These are phyloP conservation scores for Charadrius vociferus DNA, from an alignment of 2,113 vertebrate species.

Conservation along the genomic window DNA sequence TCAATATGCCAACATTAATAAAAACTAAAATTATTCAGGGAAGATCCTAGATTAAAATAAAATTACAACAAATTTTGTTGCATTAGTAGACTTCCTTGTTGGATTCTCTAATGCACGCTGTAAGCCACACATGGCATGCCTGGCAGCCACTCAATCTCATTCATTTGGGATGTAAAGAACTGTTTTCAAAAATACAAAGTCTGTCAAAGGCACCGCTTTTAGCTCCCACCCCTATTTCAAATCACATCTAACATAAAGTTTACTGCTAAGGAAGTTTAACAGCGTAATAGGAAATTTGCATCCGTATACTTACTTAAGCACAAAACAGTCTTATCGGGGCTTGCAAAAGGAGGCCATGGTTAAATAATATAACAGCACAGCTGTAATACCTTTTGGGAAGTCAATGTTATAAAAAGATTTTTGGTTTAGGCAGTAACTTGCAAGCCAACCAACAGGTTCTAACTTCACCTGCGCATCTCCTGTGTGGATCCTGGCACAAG, in stretches of 20 bases:
- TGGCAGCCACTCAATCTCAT: neutral
- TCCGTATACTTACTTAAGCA: neutral
- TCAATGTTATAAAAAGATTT: neutral
- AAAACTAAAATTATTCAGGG: neutral
- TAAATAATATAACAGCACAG: neutral
- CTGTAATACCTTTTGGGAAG: neutral
- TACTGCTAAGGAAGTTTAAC: neutral
- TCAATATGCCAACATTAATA: neutral
- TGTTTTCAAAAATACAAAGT: neutral
- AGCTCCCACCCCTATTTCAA: neutral
- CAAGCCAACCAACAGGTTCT: neutral
- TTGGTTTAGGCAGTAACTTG: neutral
- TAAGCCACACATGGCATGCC: neutral
- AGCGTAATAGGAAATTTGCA: neutral
- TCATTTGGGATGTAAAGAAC: neutral
- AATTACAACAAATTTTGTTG: neutral
- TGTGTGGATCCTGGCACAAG: neutral
- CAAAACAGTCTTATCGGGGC: neutral
- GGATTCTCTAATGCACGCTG: neutral
- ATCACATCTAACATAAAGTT: neutral
- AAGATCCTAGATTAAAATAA: neutral
- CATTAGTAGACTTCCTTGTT: neutral
- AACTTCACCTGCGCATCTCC: accelerated
- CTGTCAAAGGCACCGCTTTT: neutral
- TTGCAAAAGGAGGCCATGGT: neutral